These are phyloP conservation scores for Barbus barbus DNA, from an alignment of 2,113 vertebrate genomes.

Conservation along the genomic window DNA sequence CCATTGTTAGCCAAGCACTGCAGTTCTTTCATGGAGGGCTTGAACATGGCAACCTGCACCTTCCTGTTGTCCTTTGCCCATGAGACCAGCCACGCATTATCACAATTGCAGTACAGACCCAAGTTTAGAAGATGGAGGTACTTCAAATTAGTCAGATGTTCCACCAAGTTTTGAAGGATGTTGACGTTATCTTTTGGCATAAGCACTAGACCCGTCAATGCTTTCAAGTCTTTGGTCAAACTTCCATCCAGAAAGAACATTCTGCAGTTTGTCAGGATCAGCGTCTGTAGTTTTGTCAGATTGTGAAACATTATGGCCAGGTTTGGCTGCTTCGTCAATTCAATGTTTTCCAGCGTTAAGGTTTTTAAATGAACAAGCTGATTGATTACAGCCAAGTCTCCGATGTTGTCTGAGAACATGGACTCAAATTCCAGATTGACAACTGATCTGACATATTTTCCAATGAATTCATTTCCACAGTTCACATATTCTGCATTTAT, in stretches of 20 bases:
- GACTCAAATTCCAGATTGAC: slow-evolving; percentile 3
- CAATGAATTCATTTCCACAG: slow-evolving; percentile 32
- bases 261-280: slow-evolving; percentile 68
- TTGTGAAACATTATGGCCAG: slow-evolving; percentile 33
- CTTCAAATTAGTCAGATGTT: slow-evolving; percentile 62
- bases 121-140: slow-evolving; percentile 52
- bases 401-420: not conserved
- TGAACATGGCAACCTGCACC: not conserved
- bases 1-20: slow-evolving; percentile 9
- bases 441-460: slow-evolving; percentile 17
- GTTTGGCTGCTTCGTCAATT: slow-evolving; percentile 63
- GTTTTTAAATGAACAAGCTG: slow-evolving; percentile 63
- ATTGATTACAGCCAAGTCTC: slow-evolving; percentile 28
- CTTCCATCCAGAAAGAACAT: slow-evolving; percentile 69
- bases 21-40: not conserved
- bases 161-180: slow-evolving; percentile 58
- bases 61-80: slow-evolving; percentile 24
- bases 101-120: slow-evolving; percentile 53
- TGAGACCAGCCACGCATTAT: slow-evolving; percentile 25
- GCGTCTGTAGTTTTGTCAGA: slow-evolving; percentile 45
- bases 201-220: not conserved
- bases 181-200: not conserved
- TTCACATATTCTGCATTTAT: not conserved
- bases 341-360: slow-evolving; percentile 67
- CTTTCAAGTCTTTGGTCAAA: slow-evolving; percentile 9